Conservation (phyloP, 1,140 invertebrate species). For the Macrostomum lignano region DNA sequence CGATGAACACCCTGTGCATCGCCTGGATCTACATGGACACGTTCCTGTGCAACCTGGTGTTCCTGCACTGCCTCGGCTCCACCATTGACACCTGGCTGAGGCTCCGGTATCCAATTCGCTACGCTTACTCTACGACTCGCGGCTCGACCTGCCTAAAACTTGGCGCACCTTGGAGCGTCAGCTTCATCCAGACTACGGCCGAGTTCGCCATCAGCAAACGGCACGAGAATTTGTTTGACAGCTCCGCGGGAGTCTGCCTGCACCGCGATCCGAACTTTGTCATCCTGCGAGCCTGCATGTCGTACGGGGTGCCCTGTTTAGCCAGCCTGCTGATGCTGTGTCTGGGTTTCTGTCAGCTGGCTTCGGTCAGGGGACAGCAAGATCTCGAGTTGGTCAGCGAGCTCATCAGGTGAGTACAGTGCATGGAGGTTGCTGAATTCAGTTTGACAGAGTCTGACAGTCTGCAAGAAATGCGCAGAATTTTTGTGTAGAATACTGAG, state of each 20-base stretch:
- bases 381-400: too few relatives aligned
- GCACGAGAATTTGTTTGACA: background rate
- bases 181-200: slow-evolving; percentile 1
- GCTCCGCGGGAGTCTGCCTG: background rate
- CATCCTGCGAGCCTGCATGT: background rate
- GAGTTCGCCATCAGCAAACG: background rate
- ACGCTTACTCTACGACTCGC: background rate
- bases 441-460: too few relatives aligned
- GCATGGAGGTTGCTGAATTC: too few relatives aligned
- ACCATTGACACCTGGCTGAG: background rate
- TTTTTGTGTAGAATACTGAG: too few relatives aligned
- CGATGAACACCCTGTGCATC: background rate
- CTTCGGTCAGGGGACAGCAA: too few relatives aligned
- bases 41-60: background rate
- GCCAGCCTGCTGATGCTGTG: background rate
- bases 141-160: slow-evolving; percentile 1
- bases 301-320: background rate
- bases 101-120: background rate
- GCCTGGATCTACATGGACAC: slow-evolving; percentile 3
- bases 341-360: too few relatives aligned
- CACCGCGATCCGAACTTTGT: background rate
- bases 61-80: background rate
- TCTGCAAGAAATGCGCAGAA: too few relatives aligned
- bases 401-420: too few relatives aligned
- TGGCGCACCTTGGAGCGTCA: background rate